Evolutionary conservation across 2,888 invertebrate genomes (phyloP).

Genomic region (Lepidochrysops patricia): DNA sequence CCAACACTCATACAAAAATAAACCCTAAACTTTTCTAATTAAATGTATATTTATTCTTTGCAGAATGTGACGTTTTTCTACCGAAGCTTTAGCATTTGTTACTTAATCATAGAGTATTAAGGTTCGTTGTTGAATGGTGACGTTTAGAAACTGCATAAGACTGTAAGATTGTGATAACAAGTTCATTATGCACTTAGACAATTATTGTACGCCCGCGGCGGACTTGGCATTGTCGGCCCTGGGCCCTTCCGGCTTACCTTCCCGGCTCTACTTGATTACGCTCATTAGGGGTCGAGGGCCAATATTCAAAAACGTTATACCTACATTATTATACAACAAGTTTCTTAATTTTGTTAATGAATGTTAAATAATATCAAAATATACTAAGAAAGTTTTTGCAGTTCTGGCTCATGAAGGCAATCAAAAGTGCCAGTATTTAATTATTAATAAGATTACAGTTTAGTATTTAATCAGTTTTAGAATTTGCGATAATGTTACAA

Average conservation of each 20-base stretch:
- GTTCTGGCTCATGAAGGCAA: too few species aligned
- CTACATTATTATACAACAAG: not conserved
- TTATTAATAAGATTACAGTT: too few species aligned
- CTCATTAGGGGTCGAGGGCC: conserved; percentile 30
- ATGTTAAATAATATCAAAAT: not conserved
- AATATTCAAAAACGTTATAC: conserved; percentile 9
- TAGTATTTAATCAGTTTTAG: too few species aligned
- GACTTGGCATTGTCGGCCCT: conserved; percentile 44
- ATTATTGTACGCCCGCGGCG: conserved; percentile 63
- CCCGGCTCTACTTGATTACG: conserved; percentile 36
- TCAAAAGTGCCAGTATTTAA: too few species aligned
- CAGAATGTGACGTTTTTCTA: not conserved
- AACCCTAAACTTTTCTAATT: conserved; percentile 24
- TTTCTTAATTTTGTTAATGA: not conserved
- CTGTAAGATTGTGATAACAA: conserved; percentile 49
- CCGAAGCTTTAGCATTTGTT: not conserved
- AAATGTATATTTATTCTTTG: conserved; percentile 13
- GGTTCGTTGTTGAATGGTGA: conserved; percentile 25
- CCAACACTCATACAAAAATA: conserved; percentile 30
- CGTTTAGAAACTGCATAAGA: not conserved
- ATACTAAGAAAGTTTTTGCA: not conserved
- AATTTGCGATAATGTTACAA: too few species aligned
- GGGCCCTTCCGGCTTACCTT: conserved; percentile 53
- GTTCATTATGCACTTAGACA: conserved; percentile 72
- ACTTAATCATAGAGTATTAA: conserved; percentile 24